phyloP scores from a whole-genome alignment of 1,140 invertebrate genomes.

The Drosophila tani region DNA sequence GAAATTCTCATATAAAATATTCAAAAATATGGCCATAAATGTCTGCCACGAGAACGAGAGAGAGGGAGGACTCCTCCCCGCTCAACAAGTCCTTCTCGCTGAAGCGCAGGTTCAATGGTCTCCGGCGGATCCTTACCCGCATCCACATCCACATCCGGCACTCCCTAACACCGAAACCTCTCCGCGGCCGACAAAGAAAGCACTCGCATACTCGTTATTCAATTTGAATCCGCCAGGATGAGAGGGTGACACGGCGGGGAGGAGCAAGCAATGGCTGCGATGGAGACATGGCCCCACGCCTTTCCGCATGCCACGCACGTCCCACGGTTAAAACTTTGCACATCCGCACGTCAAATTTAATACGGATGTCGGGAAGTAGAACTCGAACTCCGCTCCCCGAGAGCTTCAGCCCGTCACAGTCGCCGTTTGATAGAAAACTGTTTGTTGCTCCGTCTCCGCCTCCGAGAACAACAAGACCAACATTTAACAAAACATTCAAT shows the following conservation, averaged over 20 bases:
- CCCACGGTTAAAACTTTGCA: constrained; percentile 62
- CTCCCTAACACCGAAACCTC: neutral
- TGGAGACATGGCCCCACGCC: constrained; percentile 29
- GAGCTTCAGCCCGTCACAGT: neutral
- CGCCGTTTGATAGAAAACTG: constrained; percentile 33
- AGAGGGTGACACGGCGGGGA: neutral
- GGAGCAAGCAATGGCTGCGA: neutral
- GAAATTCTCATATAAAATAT: constrained; percentile 35
- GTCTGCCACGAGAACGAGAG: constrained; percentile 3
- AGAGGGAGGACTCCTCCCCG: neutral
- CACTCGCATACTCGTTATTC: constrained; percentile 51
- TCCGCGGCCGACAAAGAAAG: neutral
- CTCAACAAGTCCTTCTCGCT: constrained; percentile 30
- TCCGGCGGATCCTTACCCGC: neutral
- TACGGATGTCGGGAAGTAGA: constrained; percentile 39
- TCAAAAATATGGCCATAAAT: constrained; percentile 29
- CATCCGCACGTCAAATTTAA: constrained; percentile 64
- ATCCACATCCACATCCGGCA: neutral
- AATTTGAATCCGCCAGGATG: constrained; percentile 36
- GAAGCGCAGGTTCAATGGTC: constrained; percentile 38
- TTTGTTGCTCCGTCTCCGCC: constrained; percentile 21
- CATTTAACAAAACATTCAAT: constrained; percentile 50
- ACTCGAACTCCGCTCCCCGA: constrained; percentile 8
- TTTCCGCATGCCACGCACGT: constrained; percentile 55
- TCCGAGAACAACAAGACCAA: constrained; percentile 17